Evolutionary conservation across 1,140 invertebrate genomes (phyloP), one percentile per base, ranked within the genome.

Genomic region (Megalonaias nervosa): DNA sequence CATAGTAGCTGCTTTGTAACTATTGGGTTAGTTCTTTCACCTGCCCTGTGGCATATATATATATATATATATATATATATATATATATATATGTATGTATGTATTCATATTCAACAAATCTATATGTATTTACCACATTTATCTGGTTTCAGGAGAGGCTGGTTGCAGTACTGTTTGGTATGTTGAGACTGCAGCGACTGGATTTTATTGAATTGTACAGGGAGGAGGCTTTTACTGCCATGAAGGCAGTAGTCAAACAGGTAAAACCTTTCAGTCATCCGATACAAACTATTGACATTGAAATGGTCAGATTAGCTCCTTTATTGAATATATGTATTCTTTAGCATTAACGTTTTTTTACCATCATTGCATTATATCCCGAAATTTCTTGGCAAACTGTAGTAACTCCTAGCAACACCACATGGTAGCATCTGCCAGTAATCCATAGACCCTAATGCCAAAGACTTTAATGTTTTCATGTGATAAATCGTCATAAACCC

Each of bases 161-260:
- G 77, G 93, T 96, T 74, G 95, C 95, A 67, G 95, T 98, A 85
- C 94, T 98, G 58, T 96, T 97, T 88, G 97, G 97, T 12, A 93
- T 98, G 87, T 90, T 98, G 26, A 91, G 96, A 59, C 94, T 97
- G 86, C 95, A 96, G 85, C 94, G 96, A 89, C 95, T 96, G 88
- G 93, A 95, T 82, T 98, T 98, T 90, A 93, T 98, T 66, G 96
- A 98, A 84, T 93, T 94, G 26, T 97, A 97, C 84, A 95, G 95
- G 91, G 94, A 96, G 85, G 97, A 99, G 92, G 94, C 96, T 15
- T 94, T 96, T 75, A 96, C 96, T 62, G 95, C 97, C 23, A 94
- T 98, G 48, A 95, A 96, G 89, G 94, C 97, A 23, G 93, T 95
- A 61, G 94, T 98, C 13, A 98, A 98, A 91, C 96, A 97, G 91